Evolutionary conservation across 2,797 vertebrate species (phyloP).

Genomic region (Spinus olivaceus): DNA sequence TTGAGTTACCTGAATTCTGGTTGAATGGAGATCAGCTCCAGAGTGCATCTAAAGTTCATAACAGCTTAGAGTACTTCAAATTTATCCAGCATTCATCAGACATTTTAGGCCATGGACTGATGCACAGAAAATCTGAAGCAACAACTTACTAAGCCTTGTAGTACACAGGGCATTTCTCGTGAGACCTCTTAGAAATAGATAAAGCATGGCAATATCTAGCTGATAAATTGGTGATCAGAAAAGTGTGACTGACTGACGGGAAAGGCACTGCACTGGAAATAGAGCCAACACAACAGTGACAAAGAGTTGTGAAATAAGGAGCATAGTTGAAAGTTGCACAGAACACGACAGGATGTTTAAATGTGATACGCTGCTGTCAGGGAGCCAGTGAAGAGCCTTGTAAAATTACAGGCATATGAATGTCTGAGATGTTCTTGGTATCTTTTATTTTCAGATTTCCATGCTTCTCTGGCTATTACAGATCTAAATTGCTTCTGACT

Average conservation of each 20-base stretch:
- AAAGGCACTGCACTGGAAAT: neutral
- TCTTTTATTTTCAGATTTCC: slow-evolving; percentile 31
- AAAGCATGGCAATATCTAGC: neutral
- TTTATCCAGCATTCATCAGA: neutral
- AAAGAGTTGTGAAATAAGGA: neutral
- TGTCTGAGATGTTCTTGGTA: neutral
- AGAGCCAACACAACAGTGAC: neutral
- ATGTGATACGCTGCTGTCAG: neutral
- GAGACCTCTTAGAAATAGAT: neutral
- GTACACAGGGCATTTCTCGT: neutral
- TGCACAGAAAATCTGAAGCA: neutral
- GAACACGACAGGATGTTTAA: neutral
- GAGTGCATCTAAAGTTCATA: neutral
- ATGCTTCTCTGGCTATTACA: slow-evolving; percentile 32
- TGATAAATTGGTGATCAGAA: neutral
- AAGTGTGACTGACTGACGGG: neutral
- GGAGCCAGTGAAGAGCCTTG: neutral
- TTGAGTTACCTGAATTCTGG: neutral
- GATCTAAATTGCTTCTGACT: slow-evolving; percentile 38
- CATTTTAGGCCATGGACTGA: neutral
- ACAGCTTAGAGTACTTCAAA: neutral
- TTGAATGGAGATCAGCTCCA: neutral
- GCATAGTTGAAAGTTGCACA: neutral
- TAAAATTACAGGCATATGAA: neutral
- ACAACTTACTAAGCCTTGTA: neutral